These are phyloP conservation scores for Caerostris darwini DNA, from an alignment of 1,140 invertebrate genomes.

Conservation along the genomic window DNA sequence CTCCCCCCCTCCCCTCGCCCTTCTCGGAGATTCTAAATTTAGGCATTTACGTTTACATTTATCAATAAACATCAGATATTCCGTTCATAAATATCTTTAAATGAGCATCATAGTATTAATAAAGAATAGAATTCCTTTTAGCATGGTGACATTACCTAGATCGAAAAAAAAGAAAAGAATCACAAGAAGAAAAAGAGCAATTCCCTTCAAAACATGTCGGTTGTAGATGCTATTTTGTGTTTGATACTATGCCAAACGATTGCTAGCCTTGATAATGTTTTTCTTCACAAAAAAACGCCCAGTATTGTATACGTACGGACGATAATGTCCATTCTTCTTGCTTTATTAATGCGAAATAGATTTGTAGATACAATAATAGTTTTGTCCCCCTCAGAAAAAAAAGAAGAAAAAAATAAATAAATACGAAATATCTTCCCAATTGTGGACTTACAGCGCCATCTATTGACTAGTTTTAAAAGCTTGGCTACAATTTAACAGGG, in stretches of 20 bases:
- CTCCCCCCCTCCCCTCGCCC: too few species aligned
- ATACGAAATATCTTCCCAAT: not conserved
- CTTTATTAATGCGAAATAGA: slow-evolving; percentile 28
- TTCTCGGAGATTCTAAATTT: too few species aligned
- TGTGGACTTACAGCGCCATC: not conserved
- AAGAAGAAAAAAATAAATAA: not conserved
- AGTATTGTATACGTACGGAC: not conserved
- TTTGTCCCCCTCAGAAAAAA: not conserved
- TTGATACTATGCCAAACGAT: slow-evolving; percentile 37
- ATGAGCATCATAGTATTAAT: too few species aligned
- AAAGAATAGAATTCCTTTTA: too few species aligned
- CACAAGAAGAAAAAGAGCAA: not conserved
- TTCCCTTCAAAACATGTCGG: not conserved
- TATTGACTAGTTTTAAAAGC: not conserved
- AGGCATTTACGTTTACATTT: too few species aligned
- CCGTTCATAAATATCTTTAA: too few species aligned
- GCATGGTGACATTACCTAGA: not conserved
- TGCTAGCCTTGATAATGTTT: not conserved
- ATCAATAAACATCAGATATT: too few species aligned
- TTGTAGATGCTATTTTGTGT: slow-evolving; percentile 6
- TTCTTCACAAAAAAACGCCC: not conserved
- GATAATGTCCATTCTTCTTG: slow-evolving; percentile 17
- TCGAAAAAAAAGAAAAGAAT: too few species aligned
- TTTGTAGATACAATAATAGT: slow-evolving; percentile 58
- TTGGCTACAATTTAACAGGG: not conserved